A percentile compares a stretch with the other conserved stretches of the same genome.
These are phyloP conservation scores for Himalopsyche kuldschensis DNA, from an alignment of 2,888 invertebrate genomes.

Conservation along the genomic window DNA sequence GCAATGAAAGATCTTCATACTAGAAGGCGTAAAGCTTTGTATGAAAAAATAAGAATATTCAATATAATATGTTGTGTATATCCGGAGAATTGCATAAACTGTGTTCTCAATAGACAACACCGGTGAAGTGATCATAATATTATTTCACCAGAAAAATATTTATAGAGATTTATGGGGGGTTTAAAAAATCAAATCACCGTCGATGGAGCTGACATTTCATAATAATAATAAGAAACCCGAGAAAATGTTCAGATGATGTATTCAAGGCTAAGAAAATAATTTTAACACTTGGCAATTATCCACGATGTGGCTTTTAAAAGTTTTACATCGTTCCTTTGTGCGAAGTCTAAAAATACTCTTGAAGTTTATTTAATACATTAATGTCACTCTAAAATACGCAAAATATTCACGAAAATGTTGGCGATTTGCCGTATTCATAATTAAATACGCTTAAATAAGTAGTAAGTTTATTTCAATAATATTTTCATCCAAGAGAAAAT, in stretches of 20 bases:
- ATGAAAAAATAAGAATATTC: too few relatives aligned
- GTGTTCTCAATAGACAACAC: too few relatives aligned
- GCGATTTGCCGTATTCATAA: background rate
- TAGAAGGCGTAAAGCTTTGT: background rate
- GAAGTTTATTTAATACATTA: background rate
- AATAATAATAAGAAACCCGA: background rate
- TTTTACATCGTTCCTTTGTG: constrained; percentile 3
- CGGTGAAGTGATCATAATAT: background rate
- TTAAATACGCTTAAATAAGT: background rate
- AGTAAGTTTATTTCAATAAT: too few relatives aligned
- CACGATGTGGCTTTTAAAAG: constrained; percentile 8
- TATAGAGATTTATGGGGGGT: background rate
- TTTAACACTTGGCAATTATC: constrained; percentile 26
- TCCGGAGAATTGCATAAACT: background rate
- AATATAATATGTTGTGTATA: too few relatives aligned
- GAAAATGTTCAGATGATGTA: background rate
- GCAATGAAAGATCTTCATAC: background rate
- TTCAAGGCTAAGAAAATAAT: constrained; percentile 26
- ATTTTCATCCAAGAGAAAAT: too few relatives aligned
- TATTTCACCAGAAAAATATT: background rate
- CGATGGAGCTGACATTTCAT: background rate
- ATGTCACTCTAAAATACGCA: background rate
- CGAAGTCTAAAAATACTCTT: background rate
- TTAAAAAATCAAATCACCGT: background rate
- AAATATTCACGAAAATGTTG: background rate